Evolutionary conservation across 2,797 vertebrate species (phyloP).

Genomic region (Masticophis lateralis): DNA sequence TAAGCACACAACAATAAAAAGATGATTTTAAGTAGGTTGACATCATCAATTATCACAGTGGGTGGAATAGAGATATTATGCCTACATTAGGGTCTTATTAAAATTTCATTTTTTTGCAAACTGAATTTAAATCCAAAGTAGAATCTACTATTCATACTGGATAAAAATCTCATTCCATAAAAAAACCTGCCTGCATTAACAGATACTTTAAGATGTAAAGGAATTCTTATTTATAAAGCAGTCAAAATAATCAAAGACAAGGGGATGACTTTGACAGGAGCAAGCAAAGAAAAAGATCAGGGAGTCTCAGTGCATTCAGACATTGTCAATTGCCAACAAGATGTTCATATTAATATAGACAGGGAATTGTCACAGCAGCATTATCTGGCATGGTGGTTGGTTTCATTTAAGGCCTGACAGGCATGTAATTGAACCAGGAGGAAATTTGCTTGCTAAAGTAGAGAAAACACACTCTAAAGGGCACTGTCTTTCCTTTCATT

Average conservation of each 20-base stretch:
- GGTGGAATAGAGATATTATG: background rate
- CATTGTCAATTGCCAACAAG: slow-evolving; percentile 1
- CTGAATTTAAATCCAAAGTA: background rate
- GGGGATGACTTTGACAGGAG: background rate
- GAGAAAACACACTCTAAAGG: slow-evolving; percentile 3
- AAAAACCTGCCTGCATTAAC: background rate
- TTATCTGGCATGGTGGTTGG: background rate
- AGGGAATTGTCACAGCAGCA: background rate
- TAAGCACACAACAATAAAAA: background rate
- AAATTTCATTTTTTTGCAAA: slow-evolving; percentile 1
- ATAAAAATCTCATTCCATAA: background rate
- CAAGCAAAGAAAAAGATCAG: slow-evolving; percentile 16
- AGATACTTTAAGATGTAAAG: background rate
- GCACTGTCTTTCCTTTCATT: background rate
- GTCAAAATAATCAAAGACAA: slow-evolving; percentile 1
- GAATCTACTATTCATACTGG: slow-evolving; percentile 3
- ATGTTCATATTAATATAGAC: slow-evolving; percentile 11
- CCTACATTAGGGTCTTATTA: background rate
- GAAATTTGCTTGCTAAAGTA: slow-evolving; percentile 12
- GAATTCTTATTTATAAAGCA: slow-evolving; percentile 15
- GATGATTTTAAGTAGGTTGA: background rate
- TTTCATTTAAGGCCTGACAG: slow-evolving; percentile 16
- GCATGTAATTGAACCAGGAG: background rate
- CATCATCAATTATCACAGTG: background rate
- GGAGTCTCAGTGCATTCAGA: background rate